Conservation (phyloP, 2,888 invertebrate genomes). For the Nemurella pictetii region DNA sequence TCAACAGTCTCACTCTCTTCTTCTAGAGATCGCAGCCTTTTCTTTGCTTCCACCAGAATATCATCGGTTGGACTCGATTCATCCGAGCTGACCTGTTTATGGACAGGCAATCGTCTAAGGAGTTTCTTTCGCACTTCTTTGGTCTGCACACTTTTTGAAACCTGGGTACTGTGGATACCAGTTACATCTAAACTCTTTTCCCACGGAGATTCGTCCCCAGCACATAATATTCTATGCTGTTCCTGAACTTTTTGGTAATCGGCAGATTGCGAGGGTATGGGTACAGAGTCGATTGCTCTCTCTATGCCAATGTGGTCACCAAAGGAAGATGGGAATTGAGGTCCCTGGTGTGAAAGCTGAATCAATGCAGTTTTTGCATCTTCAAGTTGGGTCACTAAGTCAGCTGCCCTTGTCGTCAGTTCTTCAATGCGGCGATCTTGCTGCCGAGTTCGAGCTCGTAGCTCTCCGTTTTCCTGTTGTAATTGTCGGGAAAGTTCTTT, state of each 20-base stretch:
- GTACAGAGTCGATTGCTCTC: constrained; percentile 2
- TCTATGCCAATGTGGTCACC: neutral
- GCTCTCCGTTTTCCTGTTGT: constrained; percentile 43
- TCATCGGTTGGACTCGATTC: constrained; percentile 52
- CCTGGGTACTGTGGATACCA: neutral
- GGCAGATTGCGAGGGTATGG: neutral
- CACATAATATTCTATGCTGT: neutral
- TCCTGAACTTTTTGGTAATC: no score
- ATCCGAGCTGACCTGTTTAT: constrained; percentile 31
- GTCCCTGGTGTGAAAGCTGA: neutral
- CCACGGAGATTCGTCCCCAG: neutral
- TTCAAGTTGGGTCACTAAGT: constrained; percentile 33
- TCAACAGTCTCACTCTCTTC: constrained; percentile 64
- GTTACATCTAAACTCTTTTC: neutral
- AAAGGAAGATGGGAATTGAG: neutral
- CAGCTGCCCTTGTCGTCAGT: constrained; percentile 35
- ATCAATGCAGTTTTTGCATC: constrained; percentile 29
- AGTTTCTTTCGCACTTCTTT: constrained; percentile 34
- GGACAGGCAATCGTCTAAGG: constrained; percentile 28
- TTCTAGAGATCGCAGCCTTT: constrained; percentile 58
- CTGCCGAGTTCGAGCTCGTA: constrained; percentile 38
- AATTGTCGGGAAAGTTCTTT: constrained; percentile 37
- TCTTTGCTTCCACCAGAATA: constrained; percentile 58
- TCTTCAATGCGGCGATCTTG: constrained; percentile 39
- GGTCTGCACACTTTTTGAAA: neutral